These are phyloP conservation scores for Monomorium pharaonis DNA, from an alignment of 1,140 invertebrate species.

Conservation along the genomic window DNA sequence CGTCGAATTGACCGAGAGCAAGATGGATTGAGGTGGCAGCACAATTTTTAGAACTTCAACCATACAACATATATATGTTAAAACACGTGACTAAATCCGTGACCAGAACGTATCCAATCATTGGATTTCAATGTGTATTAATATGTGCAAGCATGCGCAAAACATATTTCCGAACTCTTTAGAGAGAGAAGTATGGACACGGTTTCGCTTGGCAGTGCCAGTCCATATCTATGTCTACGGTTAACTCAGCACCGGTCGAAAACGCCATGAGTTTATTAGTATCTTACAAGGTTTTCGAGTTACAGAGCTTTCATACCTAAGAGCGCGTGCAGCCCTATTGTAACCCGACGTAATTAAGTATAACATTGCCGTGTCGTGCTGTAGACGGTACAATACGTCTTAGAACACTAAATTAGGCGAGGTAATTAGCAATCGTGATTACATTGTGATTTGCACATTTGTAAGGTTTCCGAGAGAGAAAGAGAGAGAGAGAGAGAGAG, in stretches of 20 bases:
- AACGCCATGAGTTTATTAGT: too few relatives aligned
- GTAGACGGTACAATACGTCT: not conserved
- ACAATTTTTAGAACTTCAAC: not conserved
- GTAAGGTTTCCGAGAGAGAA: not conserved
- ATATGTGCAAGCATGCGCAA: too few relatives aligned
- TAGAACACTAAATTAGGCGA: not conserved
- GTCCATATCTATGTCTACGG: too few relatives aligned
- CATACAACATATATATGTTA: not conserved
- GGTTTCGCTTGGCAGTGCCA: too few relatives aligned
- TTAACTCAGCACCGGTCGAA: too few relatives aligned
- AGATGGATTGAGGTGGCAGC: not conserved
- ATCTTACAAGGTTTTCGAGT: too few relatives aligned
- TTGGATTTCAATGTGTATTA: too few relatives aligned
- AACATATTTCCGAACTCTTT: too few relatives aligned
- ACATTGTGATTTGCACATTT: not conserved
- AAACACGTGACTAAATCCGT: too few relatives aligned
- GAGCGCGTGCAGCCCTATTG: not conserved
- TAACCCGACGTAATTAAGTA: not conserved
- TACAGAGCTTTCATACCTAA: not conserved
- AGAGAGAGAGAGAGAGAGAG: too few relatives aligned
- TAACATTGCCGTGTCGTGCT: not conserved
- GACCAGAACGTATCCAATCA: too few relatives aligned
- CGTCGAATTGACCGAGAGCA: not conserved
- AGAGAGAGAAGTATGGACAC: too few relatives aligned
- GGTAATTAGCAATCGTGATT: constrained; percentile 21